Evolutionary conservation across 1,140 invertebrate genomes (phyloP).

Genomic region (Wasmannia auropunctata): DNA sequence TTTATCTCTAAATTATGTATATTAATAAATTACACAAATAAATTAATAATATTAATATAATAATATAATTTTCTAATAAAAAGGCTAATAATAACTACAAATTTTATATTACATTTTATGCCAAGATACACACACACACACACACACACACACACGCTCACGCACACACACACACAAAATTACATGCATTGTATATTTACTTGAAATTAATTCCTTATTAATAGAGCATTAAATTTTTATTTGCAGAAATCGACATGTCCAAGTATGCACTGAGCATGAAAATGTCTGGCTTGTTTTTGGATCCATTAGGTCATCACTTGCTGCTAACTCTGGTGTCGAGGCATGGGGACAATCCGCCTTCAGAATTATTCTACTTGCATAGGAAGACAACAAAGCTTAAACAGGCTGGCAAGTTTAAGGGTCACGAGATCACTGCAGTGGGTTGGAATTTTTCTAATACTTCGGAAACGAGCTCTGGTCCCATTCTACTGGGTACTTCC

Average conservation of each 20-base stretch:
- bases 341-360: slow-evolving; percentile 87
- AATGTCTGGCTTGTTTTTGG: slow-evolving; percentile 92
- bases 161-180: too few relatives aligned
- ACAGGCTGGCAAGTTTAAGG: slow-evolving; percentile 88
- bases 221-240: slow-evolving; percentile 56
- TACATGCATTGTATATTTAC: neutral
- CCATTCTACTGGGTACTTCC: slow-evolving; percentile 95
- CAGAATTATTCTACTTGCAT: slow-evolving; percentile 93
- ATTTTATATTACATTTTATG: neutral
- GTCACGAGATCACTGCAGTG: slow-evolving; percentile 95
- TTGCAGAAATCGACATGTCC: slow-evolving; percentile 87
- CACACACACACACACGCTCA: too few relatives aligned
- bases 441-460: slow-evolving; percentile 94
- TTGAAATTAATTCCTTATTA: neutral
- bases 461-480: slow-evolving; percentile 89
- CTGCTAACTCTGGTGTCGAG: slow-evolving; percentile 90
- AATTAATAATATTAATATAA: neutral
- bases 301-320: slow-evolving; percentile 94
- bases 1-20: too few relatives aligned
- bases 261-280: slow-evolving; percentile 88
- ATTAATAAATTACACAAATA: neutral
- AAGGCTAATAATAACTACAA: neutral
- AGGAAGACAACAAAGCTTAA: slow-evolving; percentile 89
- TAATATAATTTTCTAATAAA: neutral
- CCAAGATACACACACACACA: too few relatives aligned